phyloP scores from a whole-genome alignment of 2,888 invertebrate species.

The Oscheius sp. region DNA sequence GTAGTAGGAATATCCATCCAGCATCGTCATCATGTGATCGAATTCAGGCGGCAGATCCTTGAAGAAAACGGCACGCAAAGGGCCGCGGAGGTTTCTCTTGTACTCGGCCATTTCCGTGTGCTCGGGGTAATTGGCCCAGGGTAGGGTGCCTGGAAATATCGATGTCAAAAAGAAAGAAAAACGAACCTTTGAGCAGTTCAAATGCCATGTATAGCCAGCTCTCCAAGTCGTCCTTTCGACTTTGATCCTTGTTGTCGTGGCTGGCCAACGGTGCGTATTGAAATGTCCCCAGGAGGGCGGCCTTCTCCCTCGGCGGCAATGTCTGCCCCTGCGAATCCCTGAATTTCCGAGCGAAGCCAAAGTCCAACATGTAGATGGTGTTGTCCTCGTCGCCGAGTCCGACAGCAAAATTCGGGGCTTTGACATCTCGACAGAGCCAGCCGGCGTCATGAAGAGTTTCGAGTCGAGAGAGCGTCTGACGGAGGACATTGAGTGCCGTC shows the following conservation, averaged over 20 bases:
- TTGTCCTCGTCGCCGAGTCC: conserved; percentile 52
- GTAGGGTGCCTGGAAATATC: conserved; percentile 40
- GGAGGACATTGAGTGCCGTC: conserved; percentile 60
- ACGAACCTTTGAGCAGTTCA: conserved; percentile 55
- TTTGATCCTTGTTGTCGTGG: conserved; percentile 64
- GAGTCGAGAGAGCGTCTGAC: conserved; percentile 59
- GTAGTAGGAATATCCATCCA: conserved; percentile 52
- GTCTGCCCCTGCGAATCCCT: conserved; percentile 62
- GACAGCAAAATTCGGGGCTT: conserved; percentile 68
- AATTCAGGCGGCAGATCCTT: conserved; percentile 59
- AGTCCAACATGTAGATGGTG: conserved; percentile 67
- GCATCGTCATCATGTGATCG: conserved; percentile 52
- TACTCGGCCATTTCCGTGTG: conserved; percentile 41
- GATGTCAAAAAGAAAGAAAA: too few species aligned
- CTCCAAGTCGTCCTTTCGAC: conserved; percentile 65
- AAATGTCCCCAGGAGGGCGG: conserved; percentile 67
- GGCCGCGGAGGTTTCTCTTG: conserved; percentile 41
- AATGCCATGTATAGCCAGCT: conserved; percentile 68
- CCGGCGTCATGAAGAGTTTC: conserved; percentile 64
- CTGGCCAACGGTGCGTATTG: conserved; percentile 61
- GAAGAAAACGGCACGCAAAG: conserved; percentile 51
- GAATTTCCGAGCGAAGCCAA: conserved; percentile 66
- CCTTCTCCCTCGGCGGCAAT: conserved; percentile 61
- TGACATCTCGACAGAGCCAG: conserved; percentile 65
- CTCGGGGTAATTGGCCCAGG: conserved; percentile 47